A percentile compares a stretch with the other conserved stretches of the same genome.
Evolutionary conservation across 2,888 invertebrate genomes (phyloP).

Genomic region (Parochlus steinenii): DNA sequence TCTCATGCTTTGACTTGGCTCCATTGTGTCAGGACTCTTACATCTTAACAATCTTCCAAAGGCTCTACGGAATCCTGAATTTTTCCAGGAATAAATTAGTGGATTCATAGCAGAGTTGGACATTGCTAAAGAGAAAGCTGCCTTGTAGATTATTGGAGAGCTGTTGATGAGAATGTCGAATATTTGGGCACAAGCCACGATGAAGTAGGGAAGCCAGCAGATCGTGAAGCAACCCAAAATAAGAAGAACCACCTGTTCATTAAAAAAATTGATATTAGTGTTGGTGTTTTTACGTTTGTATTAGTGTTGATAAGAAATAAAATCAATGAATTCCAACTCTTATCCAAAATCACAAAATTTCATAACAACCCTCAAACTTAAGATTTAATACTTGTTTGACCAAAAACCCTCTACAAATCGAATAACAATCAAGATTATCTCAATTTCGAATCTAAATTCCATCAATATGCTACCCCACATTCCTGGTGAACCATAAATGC

Average conservation of each 20-base stretch:
- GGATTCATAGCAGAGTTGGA: slow-evolving; percentile 69
- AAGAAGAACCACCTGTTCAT: slow-evolving; percentile 52
- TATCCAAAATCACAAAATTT: background rate
- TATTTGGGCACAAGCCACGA: slow-evolving; percentile 45
- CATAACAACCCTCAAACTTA: too few species aligned
- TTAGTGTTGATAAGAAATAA: slow-evolving; percentile 1
- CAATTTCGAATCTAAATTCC: too few species aligned
- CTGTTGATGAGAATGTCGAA: slow-evolving; percentile 34
- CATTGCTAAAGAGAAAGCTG: slow-evolving; percentile 54
- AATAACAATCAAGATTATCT: too few species aligned
- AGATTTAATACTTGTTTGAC: background rate
- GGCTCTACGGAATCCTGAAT: slow-evolving; percentile 55
- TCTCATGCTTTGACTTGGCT: slow-evolving; percentile 18
- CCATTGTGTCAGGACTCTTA: slow-evolving; percentile 40
- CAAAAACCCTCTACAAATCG: too few species aligned
- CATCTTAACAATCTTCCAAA: slow-evolving; percentile 51
- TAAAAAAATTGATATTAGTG: slow-evolving; percentile 9
- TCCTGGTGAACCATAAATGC: too few species aligned
- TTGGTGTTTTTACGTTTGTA: background rate
- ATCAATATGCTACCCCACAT: too few species aligned
- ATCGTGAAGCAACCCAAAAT: slow-evolving; percentile 65
- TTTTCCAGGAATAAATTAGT: slow-evolving; percentile 74
- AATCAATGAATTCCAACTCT: background rate
- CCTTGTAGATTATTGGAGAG: slow-evolving; percentile 41
- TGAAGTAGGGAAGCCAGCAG: slow-evolving; percentile 67